A percentile compares a stretch with the other conserved stretches of the same genome.
These are phyloP conservation scores for Acinonyx jubatus DNA, from an alignment of 2,113 vertebrate species.

Conservation along the genomic window DNA sequence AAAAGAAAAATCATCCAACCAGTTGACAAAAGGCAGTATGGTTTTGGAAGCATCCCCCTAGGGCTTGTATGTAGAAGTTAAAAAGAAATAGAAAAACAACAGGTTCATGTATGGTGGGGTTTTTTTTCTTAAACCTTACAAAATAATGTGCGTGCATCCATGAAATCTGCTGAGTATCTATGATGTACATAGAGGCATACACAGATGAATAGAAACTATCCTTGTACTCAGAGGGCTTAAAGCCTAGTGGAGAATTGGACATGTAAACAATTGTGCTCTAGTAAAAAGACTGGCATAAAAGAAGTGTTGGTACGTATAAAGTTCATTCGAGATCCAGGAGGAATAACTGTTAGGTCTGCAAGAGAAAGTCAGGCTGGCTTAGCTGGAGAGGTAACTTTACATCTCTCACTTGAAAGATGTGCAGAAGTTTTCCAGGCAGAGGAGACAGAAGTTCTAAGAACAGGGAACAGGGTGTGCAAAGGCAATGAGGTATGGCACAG, in stretches of 20 bases:
- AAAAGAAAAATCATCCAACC: background rate
- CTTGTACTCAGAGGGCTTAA: background rate
- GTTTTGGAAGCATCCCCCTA: background rate
- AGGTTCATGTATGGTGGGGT: too few relatives aligned
- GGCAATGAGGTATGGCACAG: background rate
- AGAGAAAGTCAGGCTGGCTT: slow-evolving; percentile 42
- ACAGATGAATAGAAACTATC: background rate
- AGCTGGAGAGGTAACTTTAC: background rate
- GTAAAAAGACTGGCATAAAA: background rate
- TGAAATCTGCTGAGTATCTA: background rate
- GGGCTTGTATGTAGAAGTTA: background rate
- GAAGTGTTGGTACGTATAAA: background rate
- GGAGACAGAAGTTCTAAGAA: slow-evolving; percentile 48
- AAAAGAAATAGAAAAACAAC: background rate
- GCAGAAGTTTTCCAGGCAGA: slow-evolving; percentile 54
- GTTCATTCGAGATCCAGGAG: background rate
- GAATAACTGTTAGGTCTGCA: background rate
- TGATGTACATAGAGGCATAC: background rate
- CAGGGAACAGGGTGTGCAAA: slow-evolving; percentile 16
- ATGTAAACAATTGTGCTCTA: background rate
- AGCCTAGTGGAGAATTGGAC: slow-evolving; percentile 3
- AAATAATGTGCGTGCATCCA: background rate
- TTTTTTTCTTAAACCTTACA: background rate
- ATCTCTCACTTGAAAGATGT: slow-evolving; percentile 52
- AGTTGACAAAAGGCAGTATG: background rate